Evolutionary conservation across 2,888 invertebrate genomes (phyloP).

Genomic region (Cryptocephalus primarius): DNA sequence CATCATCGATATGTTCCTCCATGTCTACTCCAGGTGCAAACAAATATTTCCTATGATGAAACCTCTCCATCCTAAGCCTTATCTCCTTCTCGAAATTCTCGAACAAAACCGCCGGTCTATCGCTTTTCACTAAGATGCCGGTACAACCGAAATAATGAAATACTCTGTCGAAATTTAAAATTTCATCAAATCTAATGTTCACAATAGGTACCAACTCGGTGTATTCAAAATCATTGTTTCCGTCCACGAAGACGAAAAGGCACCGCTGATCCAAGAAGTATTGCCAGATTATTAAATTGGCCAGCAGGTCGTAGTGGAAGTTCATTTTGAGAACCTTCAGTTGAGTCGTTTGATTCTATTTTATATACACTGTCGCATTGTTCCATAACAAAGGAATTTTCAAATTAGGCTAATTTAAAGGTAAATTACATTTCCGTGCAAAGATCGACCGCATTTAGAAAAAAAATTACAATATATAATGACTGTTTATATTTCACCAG

Average conservation of each 20-base stretch:
- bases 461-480: too few relatives aligned
- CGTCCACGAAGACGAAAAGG: conserved; percentile 12
- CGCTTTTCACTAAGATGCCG: conserved; percentile 15
- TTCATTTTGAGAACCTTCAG: conserved; percentile 4
- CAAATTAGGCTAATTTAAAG: too few relatives aligned
- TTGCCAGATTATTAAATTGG: conserved; percentile 9
- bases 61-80: conserved; percentile 10
- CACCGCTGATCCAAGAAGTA: conserved; percentile 16
- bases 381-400: too few relatives aligned
- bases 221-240: conserved; percentile 8
- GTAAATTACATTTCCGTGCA: too few relatives aligned
- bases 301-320: conserved; percentile 7
- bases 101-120: conserved; percentile 13
- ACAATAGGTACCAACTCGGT: background rate
- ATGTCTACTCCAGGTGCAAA: conserved; percentile 8
- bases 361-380: too few relatives aligned
- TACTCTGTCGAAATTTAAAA: conserved; percentile 8
- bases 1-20: conserved; percentile 8
- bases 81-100: conserved; percentile 17
- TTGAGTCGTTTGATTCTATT: background rate
- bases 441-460: too few relatives aligned
- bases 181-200: conserved; percentile 2
- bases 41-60: conserved; percentile 17
- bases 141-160: conserved; percentile 22
- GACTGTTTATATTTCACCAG: too few relatives aligned